Evolutionary conservation across 2,888 invertebrate species (phyloP).

Genomic region (Pachymerium ferrugineum): DNA sequence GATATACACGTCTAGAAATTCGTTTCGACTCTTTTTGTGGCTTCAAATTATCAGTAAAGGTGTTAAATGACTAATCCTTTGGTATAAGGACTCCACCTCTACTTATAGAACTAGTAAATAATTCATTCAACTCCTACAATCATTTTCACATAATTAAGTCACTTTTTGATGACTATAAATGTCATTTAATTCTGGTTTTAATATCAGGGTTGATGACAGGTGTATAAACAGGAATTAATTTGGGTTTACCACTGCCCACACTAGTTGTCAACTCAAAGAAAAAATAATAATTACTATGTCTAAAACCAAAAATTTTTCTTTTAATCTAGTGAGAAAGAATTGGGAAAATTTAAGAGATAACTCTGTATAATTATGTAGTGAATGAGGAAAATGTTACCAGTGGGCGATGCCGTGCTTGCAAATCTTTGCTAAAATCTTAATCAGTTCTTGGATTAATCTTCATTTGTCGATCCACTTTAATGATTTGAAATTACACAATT

Average conservation of each 20-base stretch:
- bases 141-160: background rate
- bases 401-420: background rate
- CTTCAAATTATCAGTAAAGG: background rate
- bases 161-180: background rate
- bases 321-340: background rate
- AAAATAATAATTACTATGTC: background rate
- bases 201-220: too few relatives aligned
- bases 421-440: slow-evolving; percentile 3
- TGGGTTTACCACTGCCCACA: background rate
- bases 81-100: background rate
- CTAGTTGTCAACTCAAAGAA: background rate
- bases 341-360: background rate
- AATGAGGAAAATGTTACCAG: background rate
- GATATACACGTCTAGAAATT: background rate
- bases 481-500: background rate
- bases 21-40: background rate
- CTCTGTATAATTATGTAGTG: background rate
- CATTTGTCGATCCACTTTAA: slow-evolving; percentile 16
- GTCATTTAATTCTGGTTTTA: background rate
- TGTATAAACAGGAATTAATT: background rate
- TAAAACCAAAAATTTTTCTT: background rate
- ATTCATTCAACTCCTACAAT: background rate
- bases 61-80: slow-evolving; percentile 9
- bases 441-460: slow-evolving; percentile 19
- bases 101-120: background rate